These are phyloP conservation scores for Catostylus mosaicus DNA, from an alignment of 30 jellyfish, hydroid and myxozoan genomes.

Conservation along the genomic window DNA sequence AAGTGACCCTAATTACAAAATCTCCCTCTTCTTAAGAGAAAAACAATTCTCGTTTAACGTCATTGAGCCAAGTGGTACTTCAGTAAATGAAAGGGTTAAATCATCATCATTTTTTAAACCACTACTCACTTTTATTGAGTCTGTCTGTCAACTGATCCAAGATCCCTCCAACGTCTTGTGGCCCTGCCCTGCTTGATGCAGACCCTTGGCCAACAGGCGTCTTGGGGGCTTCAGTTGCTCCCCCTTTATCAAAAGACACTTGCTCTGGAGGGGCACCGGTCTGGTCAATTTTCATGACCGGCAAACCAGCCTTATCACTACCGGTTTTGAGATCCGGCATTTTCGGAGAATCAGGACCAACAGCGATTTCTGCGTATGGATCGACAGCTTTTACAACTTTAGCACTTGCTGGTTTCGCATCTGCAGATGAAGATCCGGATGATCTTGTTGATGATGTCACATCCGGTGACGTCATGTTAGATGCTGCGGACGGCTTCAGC, in stretches of 20 bases:
- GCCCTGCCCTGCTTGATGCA: conserved; percentile 61
- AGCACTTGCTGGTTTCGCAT: conserved; percentile 16
- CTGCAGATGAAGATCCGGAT: conserved; percentile 26
- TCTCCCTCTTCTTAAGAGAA: too few relatives aligned
- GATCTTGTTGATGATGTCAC: conserved; percentile 51
- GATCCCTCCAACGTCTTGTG: conserved; percentile 98
- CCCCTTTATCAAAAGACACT: conserved; percentile 46
- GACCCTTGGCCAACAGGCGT: conserved; percentile 3
- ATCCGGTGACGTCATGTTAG: conserved; percentile 30
- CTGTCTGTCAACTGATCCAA: conserved; percentile 91
- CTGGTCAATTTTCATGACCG: conserved; percentile 77
- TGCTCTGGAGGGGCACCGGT: conserved; percentile 46
- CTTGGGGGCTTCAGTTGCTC: conserved; percentile 15
- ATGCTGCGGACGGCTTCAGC: neutral
- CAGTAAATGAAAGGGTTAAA: neutral
- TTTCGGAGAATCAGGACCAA: conserved; percentile 98
- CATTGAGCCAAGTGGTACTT: too few relatives aligned
- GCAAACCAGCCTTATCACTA: conserved; percentile 68
- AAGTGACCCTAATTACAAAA: too few relatives aligned
- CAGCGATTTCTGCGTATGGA: conserved; percentile 99
- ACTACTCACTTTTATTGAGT: conserved; percentile 84
- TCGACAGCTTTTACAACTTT: conserved; percentile 51
- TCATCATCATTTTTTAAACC: neutral
- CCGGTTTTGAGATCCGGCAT: conserved; percentile 91
- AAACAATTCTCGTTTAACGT: too few relatives aligned